Evolutionary conservation across 2,797 vertebrate genomes (phyloP).

Genomic region (Apogon talboti): DNA sequence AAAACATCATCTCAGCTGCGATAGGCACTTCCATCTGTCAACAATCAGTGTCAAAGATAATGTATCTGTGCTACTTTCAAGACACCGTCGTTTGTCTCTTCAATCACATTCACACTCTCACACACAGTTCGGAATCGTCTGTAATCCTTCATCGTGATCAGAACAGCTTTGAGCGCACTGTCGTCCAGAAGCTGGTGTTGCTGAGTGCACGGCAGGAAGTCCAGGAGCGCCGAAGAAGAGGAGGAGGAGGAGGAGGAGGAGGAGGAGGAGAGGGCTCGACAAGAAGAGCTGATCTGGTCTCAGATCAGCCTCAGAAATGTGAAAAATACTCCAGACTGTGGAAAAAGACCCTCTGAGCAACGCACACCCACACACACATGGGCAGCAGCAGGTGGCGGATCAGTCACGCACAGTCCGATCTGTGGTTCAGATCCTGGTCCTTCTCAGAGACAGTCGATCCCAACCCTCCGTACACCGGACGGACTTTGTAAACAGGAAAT

Average conservation of each 20-base stretch:
- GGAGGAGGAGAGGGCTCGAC: constrained; percentile 10
- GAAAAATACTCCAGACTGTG: constrained; percentile 29
- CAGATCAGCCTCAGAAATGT: not conserved
- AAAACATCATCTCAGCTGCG: constrained; percentile 32
- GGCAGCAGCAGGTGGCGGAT: constrained; percentile 17
- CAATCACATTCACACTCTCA: not conserved
- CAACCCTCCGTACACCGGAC: too few species aligned
- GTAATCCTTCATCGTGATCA: constrained; percentile 16
- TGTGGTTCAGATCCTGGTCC: constrained; percentile 23
- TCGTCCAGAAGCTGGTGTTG: not conserved
- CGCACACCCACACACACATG: constrained; percentile 25
- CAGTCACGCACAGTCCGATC: constrained; percentile 21
- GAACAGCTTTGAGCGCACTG: constrained; percentile 17
- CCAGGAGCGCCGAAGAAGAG: constrained; percentile 7
- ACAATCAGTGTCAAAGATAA: constrained; percentile 21
- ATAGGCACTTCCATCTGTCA: constrained; percentile 52
- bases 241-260: constrained; percentile 2
- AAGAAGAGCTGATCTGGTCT: constrained; percentile 14
- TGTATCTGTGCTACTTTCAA: constrained; percentile 1
- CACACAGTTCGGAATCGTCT: not conserved
- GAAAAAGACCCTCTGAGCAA: constrained; percentile 31
- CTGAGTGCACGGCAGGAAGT: not conserved
- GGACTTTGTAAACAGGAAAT: not conserved
- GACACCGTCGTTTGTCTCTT: constrained; percentile 8
- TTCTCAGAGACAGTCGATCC: constrained; percentile 11